Base-by-base conservation (phyloP, 2,888 invertebrate species). In the Thecophora atra region DNA sequence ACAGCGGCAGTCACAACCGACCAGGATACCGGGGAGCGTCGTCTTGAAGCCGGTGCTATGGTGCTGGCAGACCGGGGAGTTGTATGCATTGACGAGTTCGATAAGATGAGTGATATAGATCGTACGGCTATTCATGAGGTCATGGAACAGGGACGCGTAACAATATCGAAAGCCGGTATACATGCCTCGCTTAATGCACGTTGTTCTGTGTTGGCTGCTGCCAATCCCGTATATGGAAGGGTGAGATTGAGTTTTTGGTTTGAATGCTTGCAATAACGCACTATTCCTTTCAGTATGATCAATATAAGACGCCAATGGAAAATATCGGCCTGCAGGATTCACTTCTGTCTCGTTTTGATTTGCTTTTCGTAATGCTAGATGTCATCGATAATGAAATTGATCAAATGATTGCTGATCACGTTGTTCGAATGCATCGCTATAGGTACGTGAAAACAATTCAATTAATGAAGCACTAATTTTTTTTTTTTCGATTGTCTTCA, bases 111-210 rank as follows among this genome's bases (percentile, higher is more conserved):
- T 0, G 99, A 99, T 87, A 94, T 98, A 75, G 99, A 99, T 88
- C 91, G 99, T 81, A 99, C 99, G 0, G 98, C 99, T 52, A 99
- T 99, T 78, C 99, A 99, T 87, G 99, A 99, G 89, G 99, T 99
- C 6, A 97, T 99, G 99, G 99, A 99, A 89, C 99, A 99, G 87
- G 99, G 99, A 6, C 89, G 93, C 78, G 95, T 99, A 4, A 98
- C 99, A 11, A 99, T 99, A 81, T 95, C 99, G 21, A 99, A 99
- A 88, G 99, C 99, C 26, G 99, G 99, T 8, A 99, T 99, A 75
- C 99, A 99, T 86, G 98, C 99, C 4, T 93, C 97, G 70, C 90
- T 99, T 74, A 99, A 99, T 88, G 99, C 99, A 1, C 89, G 99
- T 37, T 99, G 99, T 87, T 96, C 97, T 0, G 99, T 99, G 6